Conservation (phyloP, 2,888 invertebrate species). For the Bhutanitis thaidina region DNA sequence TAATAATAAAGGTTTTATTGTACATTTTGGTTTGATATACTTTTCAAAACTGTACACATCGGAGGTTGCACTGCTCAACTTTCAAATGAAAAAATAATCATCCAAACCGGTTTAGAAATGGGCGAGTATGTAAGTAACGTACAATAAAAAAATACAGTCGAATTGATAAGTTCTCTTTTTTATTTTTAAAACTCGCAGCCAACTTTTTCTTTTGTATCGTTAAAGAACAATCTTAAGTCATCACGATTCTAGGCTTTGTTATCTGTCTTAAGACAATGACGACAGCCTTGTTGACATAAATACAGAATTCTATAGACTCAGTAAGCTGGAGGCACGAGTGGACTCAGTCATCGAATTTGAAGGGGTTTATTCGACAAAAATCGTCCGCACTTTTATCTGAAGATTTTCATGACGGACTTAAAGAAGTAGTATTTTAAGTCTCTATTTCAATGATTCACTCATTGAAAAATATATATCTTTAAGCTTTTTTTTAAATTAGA, state of each 20-base stretch:
- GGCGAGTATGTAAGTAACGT: no score
- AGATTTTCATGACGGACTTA: background rate
- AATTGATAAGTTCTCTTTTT: background rate
- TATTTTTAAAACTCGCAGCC: background rate
- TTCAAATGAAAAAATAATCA: no score
- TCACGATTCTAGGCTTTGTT: constrained; percentile 11
- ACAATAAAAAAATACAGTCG: no score
- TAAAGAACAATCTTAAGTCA: constrained; percentile 8
- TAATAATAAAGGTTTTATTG: no score
- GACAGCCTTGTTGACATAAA: constrained; percentile 18
- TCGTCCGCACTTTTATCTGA: constrained; percentile 6
- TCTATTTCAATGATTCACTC: no score
- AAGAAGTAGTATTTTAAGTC: background rate
- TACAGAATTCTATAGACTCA: constrained; percentile 11
- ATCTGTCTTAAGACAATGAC: constrained; percentile 9
- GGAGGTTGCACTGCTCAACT: no score
- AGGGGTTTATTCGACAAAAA: constrained; percentile 10
- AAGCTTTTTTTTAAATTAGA: no score
- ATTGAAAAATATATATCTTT: no score
- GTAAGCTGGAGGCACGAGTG: constrained; percentile 1
- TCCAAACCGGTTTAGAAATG: no score
- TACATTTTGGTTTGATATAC: no score
- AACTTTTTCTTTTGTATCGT: constrained; percentile 6
- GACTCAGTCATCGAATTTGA: constrained; percentile 8
- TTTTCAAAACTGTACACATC: no score